Percentiles rank a stretch among this genome's conserved stretches.
Conservation (phyloP, 2,797 vertebrate genomes). For the Enteromius trimaculatus region DNA sequence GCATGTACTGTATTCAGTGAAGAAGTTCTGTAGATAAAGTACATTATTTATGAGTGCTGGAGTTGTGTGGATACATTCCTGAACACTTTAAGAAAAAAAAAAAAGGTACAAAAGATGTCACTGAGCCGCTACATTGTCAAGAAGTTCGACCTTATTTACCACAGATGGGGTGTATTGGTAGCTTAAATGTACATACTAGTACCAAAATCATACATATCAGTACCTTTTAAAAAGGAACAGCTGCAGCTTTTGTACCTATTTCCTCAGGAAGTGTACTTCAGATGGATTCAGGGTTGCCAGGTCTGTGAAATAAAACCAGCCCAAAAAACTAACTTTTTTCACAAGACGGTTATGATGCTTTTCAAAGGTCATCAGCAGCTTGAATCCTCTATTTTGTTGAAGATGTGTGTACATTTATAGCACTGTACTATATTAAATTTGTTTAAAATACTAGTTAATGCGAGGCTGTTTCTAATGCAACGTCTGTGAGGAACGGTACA, state of each 20-base stretch:
- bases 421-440: background rate
- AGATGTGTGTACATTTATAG: background rate
- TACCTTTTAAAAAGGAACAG: background rate
- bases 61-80: slow-evolving; percentile 1
- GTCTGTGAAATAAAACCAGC: background rate
- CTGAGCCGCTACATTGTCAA: background rate
- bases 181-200: background rate
- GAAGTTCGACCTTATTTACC: background rate
- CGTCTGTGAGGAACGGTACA: too few relatives aligned
- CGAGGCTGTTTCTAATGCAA: too few relatives aligned
- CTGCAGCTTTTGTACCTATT: background rate
- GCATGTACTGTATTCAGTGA: background rate
- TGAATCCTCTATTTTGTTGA: background rate
- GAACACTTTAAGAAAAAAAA: background rate
- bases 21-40: background rate
- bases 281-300: background rate
- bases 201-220: background rate
- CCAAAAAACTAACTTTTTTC: background rate
- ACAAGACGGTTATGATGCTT: too few relatives aligned
- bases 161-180: background rate
- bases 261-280: background rate
- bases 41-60: background rate
- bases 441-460: background rate
- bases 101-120: background rate
- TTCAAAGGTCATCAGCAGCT: too few relatives aligned